phyloP scores from a whole-genome alignment of 2,888 invertebrate species.

The Leptopilina myrica region DNA sequence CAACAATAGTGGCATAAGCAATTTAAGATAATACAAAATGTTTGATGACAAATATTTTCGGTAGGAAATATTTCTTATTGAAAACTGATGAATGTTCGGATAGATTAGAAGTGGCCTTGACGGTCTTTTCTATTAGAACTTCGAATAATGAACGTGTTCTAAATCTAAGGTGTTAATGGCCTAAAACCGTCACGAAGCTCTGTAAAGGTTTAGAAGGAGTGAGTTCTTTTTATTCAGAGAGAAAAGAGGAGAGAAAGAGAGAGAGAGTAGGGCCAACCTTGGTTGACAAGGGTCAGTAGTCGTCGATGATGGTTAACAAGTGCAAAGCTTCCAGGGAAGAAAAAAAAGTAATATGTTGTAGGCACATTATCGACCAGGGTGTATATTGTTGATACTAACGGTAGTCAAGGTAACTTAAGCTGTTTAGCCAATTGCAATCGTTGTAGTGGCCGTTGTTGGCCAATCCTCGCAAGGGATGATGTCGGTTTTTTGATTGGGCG shows the following conservation, averaged over 20 bases:
- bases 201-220: background rate
- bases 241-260: background rate
- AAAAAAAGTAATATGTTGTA: constrained; percentile 49
- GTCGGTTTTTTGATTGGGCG: constrained; percentile 75
- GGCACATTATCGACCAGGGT: constrained; percentile 71
- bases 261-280: constrained; percentile 17
- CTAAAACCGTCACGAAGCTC: background rate
- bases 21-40: too few relatives aligned
- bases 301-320: constrained; percentile 41
- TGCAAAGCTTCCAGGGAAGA: constrained; percentile 41
- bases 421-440: constrained; percentile 71
- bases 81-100: too few relatives aligned
- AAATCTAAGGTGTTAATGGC: constrained; percentile 1
- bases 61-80: too few relatives aligned
- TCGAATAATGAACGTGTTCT: background rate
- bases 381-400: constrained; percentile 74
- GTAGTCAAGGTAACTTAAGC: constrained; percentile 73
- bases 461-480: constrained; percentile 67
- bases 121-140: background rate
- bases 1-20: too few relatives aligned
- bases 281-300: constrained; percentile 40
- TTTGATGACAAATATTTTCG: too few relatives aligned
- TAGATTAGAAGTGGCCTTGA: background rate
- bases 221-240: background rate
- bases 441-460: constrained; percentile 70